A percentile compares a stretch with the other conserved stretches of the same genome.
phyloP scores from a whole-genome alignment of 2,113 vertebrate genomes.

The Aptenodytes patagonicus region DNA sequence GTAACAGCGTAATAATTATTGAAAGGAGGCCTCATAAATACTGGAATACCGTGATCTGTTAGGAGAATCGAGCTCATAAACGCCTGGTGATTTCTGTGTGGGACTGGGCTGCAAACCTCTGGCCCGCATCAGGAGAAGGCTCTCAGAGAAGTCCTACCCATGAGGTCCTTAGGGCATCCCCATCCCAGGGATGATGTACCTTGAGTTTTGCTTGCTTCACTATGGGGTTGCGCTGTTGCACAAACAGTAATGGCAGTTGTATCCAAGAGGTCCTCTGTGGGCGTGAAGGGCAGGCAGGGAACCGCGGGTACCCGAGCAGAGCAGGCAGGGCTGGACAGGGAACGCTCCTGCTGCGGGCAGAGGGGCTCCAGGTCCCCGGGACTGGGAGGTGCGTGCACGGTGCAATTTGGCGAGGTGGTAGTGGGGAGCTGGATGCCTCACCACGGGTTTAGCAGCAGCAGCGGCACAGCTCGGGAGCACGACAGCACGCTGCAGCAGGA shows the following conservation, averaged over 20 bases:
- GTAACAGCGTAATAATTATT: constrained; percentile 54
- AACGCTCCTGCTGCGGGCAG: not conserved
- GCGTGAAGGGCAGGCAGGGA: not conserved
- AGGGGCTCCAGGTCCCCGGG: not conserved
- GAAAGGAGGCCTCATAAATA: constrained; percentile 30
- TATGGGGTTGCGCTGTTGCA: not conserved
- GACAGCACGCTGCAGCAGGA: not conserved
- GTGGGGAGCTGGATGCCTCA: not conserved
- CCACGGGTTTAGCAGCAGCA: not conserved
- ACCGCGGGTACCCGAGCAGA: rapidly evolving
- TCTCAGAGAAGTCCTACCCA: not conserved
- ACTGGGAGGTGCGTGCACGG: rapidly evolving
- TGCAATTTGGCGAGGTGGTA: rapidly evolving
- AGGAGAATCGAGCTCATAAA: not conserved
- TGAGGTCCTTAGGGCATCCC: not conserved
- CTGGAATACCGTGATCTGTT: not conserved
- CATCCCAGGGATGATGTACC: rapidly evolving
- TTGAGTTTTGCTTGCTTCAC: not conserved
- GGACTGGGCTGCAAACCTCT: not conserved
- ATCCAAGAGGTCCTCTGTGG: too few relatives aligned
- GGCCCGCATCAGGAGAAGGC: not conserved
- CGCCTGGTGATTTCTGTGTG: rapidly evolving
- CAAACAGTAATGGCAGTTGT: rapidly evolving
- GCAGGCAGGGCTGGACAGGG: not conserved
- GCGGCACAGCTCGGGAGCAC: not conserved